Base-by-base conservation (phyloP, 1,140 invertebrate genomes). In the Olivierus martensii region DNA sequence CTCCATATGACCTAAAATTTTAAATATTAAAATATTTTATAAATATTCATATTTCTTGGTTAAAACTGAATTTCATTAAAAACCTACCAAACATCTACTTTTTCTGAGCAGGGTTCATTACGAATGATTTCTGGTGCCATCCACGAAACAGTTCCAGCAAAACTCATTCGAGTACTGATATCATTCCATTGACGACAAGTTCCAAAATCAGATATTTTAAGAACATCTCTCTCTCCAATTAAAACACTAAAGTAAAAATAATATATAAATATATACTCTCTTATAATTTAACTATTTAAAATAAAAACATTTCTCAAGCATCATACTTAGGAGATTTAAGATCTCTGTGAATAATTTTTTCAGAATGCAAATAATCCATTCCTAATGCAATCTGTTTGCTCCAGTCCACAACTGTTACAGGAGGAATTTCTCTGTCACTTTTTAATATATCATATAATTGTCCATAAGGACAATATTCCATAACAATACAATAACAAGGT, bases 101-200 rank as follows among this genome's bases (percentile, higher is more conserved):
- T 92, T 66, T 97, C 92, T 0, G 87, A 93, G 67, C 89, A 97
- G 0, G 86, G 87, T 65, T 97, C 89, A 66, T 95, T 92, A 49
- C 91, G 79, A 52, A 99, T 98, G 10, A 97, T 86, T 74, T 99
- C 95, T 0, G 95, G 95, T 1, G 94, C 93, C 94, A 99, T 98
- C 94, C 94, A 98, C 0, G 90, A 88, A 2, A 95, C 89, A 0
- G 94, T 98, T 0, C 90, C 89, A 17, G 90, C 90, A 71, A 98
- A 97, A 60, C 85, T 94, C 92, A 98, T 98, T 65, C 86, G 87
- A 19, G 87, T 90, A 66, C 89, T 95, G 51, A 89, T 90, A 65
- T 91, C 84, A 67, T 92, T 91, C 83, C 86, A 93, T 58, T 93
- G 87, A 57, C 87, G 78, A 65, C 87, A 88, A 1, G 91, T 97